phyloP scores from a whole-genome alignment of 2,888 invertebrate species.

The Conomelus anceps region DNA sequence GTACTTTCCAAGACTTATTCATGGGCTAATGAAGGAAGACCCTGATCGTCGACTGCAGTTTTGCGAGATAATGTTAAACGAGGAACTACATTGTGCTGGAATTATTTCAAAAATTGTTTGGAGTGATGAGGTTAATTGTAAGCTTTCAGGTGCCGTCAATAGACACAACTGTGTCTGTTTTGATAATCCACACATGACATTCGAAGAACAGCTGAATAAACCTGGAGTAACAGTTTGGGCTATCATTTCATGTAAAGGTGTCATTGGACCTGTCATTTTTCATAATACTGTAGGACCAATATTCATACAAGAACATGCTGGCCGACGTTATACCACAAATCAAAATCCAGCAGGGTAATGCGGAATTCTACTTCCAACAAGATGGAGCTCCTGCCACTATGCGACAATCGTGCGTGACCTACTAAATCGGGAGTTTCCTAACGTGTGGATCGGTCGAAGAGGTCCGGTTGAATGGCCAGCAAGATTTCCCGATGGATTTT shows the following conservation, averaged over 20 bases:
- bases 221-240: constrained; percentile 25
- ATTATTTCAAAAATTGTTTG: too few species aligned
- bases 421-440: constrained; percentile 14
- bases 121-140: too few species aligned
- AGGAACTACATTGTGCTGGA: too few species aligned
- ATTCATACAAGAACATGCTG: not conserved
- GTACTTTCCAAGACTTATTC: not conserved
- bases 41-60: not conserved
- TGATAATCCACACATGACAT: constrained; percentile 20
- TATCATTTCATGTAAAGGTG: constrained; percentile 17
- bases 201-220: constrained; percentile 25
- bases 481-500: constrained; percentile 1
- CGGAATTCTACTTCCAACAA: not conserved
- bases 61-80: too few species aligned
- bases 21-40: not conserved
- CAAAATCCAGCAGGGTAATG: constrained; percentile 8
- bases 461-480: too few species aligned
- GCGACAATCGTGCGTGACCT: constrained; percentile 14
- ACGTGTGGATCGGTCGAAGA: constrained; percentile 14
- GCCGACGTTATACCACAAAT: constrained; percentile 15
- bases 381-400: constrained; percentile 3
- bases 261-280: constrained; percentile 16
- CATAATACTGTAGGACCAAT: constrained; percentile 6
- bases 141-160: too few species aligned
- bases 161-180: too few species aligned